A percentile compares a stretch with the other conserved stretches of the same genome.
Evolutionary conservation across 2,888 invertebrate species (phyloP).

Genomic region (Tinea semifulvella): DNA sequence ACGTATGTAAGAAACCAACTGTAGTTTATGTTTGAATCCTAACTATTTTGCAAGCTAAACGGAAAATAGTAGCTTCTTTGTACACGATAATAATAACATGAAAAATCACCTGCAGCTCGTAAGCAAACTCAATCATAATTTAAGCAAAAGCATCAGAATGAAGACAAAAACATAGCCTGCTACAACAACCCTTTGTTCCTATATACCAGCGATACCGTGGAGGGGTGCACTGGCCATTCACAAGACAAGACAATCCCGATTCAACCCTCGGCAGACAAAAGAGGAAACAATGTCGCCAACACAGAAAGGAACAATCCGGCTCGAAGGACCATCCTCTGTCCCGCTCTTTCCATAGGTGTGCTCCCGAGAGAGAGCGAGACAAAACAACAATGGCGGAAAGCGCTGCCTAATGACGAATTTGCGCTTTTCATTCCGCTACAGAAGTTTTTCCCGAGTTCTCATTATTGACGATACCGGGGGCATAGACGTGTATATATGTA

Average conservation of each 20-base stretch:
- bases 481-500: too few species aligned
- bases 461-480: conserved; percentile 62
- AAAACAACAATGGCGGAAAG: conserved; percentile 57
- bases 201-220: conserved; percentile 56
- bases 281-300: conserved; percentile 67
- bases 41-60: too few species aligned
- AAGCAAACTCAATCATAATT: conserved; percentile 10
- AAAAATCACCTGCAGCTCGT: conserved; percentile 6
- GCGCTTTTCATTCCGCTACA: conserved; percentile 68
- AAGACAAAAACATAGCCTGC: conserved; percentile 49
- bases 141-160: conserved; percentile 29
- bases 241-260: conserved; percentile 66
- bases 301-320: conserved; percentile 66
- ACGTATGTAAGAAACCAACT: too few species aligned
- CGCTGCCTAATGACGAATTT: conserved; percentile 68
- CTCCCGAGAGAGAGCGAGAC: conserved; percentile 31
- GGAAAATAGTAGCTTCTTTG: not conserved
- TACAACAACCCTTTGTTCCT: conserved; percentile 64
- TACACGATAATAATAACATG: not conserved
- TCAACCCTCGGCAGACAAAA: conserved; percentile 56
- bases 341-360: conserved; percentile 35
- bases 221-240: conserved; percentile 63
- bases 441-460: conserved; percentile 66
- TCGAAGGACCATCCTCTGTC: conserved; percentile 55
- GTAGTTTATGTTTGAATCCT: too few species aligned